These are phyloP conservation scores for Lagothrix lagotricha DNA, from an alignment of 2,797 vertebrate genomes.

Conservation along the genomic window DNA sequence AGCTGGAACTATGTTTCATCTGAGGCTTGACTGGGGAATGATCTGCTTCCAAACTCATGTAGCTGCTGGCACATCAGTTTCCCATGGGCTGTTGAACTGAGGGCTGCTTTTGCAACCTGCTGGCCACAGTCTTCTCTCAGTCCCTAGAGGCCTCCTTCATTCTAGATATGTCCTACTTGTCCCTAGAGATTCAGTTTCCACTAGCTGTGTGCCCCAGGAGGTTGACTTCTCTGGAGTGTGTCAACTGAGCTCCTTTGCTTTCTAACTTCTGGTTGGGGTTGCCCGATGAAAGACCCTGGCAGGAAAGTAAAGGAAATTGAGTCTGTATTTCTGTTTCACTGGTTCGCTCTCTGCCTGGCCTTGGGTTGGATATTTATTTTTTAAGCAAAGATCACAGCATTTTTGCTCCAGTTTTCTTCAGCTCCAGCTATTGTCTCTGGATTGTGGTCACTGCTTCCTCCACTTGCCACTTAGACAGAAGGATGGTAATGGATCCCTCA, in stretches of 20 bases:
- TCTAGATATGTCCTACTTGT: background rate
- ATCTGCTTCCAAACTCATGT: background rate
- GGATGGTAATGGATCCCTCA: background rate
- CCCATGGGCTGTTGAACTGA: background rate
- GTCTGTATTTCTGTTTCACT: background rate
- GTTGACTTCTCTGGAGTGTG: background rate
- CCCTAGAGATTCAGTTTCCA: background rate
- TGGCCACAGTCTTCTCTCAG: background rate
- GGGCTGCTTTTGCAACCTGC: background rate
- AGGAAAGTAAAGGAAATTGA: background rate
- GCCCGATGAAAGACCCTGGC: background rate
- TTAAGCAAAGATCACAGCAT: background rate
- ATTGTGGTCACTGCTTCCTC: background rate
- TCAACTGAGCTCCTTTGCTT: background rate
- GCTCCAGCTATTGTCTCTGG: background rate
- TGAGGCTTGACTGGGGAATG: background rate
- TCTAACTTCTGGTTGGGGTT: background rate
- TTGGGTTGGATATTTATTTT: background rate
- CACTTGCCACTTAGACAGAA: background rate
- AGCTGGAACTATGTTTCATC: background rate
- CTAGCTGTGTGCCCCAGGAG: background rate
- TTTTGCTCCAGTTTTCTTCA: background rate
- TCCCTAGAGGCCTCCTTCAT: background rate
- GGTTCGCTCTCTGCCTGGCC: background rate
- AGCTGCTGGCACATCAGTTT: background rate